phyloP scores from a whole-genome alignment of 2,888 invertebrate species.

The Ariolimax columbianus region DNA sequence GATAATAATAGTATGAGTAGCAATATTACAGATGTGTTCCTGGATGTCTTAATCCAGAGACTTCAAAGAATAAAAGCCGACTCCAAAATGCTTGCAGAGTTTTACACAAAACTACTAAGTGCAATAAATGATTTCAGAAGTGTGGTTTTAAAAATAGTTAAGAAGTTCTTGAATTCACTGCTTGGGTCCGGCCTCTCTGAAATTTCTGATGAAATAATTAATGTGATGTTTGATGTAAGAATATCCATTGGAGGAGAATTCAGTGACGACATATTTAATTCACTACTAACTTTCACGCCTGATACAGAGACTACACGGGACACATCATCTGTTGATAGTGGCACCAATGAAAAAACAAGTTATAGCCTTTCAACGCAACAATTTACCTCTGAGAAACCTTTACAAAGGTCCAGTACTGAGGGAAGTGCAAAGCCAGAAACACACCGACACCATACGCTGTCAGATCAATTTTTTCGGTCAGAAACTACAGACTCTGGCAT shows the following conservation, averaged over 20 bases:
- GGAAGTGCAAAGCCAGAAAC: not conserved
- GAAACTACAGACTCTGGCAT: not conserved
- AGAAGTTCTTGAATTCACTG: not conserved
- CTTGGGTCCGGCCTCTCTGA: not conserved
- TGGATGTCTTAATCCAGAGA: slow-evolving; percentile 12
- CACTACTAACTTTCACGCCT: not conserved
- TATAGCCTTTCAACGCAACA: not conserved
- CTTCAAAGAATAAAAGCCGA: slow-evolving; percentile 12
- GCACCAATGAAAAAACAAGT: not conserved
- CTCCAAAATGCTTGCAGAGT: not conserved
- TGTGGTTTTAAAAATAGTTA: not conserved
- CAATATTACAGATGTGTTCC: not conserved
- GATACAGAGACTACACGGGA: not conserved
- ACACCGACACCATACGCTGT: not conserved
- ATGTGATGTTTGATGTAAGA: not conserved
- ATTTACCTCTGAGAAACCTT: not conserved
- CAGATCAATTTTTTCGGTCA: not conserved
- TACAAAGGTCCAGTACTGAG: not conserved
- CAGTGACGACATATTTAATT: not conserved
- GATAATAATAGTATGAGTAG: not conserved
- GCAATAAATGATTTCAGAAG: slow-evolving; percentile 34
- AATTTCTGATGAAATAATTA: not conserved
- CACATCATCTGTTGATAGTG: not conserved
- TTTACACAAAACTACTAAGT: not conserved
- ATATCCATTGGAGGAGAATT: not conserved